These are phyloP conservation scores for Equus przewalskii DNA, from an alignment of 2,113 vertebrate species.

Conservation along the genomic window DNA sequence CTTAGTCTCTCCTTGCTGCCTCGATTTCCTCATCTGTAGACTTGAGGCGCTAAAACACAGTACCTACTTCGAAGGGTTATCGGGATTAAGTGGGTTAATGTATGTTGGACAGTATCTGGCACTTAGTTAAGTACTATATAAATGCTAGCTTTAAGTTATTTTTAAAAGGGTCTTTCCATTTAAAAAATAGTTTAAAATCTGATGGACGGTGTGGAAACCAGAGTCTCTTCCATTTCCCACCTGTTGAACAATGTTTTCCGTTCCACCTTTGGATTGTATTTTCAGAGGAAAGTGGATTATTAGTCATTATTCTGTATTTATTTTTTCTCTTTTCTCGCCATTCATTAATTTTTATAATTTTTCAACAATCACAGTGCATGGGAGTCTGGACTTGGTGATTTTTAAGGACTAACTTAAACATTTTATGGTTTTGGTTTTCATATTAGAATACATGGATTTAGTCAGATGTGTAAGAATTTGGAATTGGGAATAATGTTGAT, in stretches of 20 bases:
- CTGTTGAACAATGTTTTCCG: background rate
- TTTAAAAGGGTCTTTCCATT: background rate
- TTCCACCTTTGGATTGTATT: background rate
- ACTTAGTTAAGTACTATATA: background rate
- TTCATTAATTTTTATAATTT: background rate
- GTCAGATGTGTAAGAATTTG: conserved; percentile 5
- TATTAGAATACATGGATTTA: background rate
- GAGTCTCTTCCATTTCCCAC: background rate
- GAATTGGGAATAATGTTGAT: background rate
- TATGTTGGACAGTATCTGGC: background rate
- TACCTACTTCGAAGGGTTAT: background rate
- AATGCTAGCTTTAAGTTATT: background rate
- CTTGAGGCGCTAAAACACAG: background rate
- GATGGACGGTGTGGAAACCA: background rate
- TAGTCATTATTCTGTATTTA: background rate
- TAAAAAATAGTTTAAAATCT: background rate
- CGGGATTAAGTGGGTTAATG: background rate
- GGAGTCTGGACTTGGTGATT: background rate
- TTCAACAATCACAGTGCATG: background rate
- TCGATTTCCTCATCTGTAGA: background rate
- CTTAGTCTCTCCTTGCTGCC: background rate
- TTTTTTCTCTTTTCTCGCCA: background rate
- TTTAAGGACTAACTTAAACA: background rate
- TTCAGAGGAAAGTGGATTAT: background rate
- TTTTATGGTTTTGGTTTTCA: background rate